Evolutionary conservation across 2,113 vertebrate genomes (phyloP), one percentile per base, ranked within the genome.

Genomic region (Sterrhoptilus dennistouni): DNA sequence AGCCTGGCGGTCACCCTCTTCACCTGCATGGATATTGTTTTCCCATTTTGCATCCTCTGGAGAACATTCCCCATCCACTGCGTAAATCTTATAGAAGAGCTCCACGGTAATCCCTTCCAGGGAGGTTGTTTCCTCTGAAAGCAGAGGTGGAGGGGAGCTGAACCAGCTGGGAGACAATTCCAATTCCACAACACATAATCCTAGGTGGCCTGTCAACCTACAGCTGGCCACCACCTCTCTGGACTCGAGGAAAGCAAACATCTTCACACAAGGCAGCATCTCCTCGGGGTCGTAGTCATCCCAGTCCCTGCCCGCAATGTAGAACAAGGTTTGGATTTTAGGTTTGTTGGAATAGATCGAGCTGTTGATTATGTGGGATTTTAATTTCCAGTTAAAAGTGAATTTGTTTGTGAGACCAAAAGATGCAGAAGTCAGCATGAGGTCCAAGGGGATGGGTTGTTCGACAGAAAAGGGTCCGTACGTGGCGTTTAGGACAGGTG

Each of bases 281-380:
- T 98, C 98, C 0, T 76, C 83, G 0, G 98, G 92, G 12, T 97
- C 96, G 5, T 90, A 78, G 56, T 98, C 98, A 6, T 98, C 98
- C 99, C 99, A 99, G 87, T 97, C 98, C 71, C 97, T 98, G n/a
- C 99, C 99, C 0, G 97, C 97, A 14, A 99, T 85, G 12, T 99
- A 99, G 96, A 99, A 99, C 65, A 99, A 82, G 10, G 99, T 98
- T 97, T 99, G 98, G 49, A 99, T 99, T 94, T 98, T 99, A 14
- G 99, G 99, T 25, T 98, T 97, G 72, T 98, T 98, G 71, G 98
- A 98, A 65, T 98, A 98, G 50, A 99, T 98, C 2, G 97, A 98
- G 79, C 98, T 98, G 33, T 98, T 98, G 2, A 99, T 98, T 45
- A 99, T 97, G 80, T 98, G 98, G 18, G 98, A 96, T 54, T 97